Conservation (phyloP, 2,888 invertebrate species). For the Unio delphinus region DNA sequence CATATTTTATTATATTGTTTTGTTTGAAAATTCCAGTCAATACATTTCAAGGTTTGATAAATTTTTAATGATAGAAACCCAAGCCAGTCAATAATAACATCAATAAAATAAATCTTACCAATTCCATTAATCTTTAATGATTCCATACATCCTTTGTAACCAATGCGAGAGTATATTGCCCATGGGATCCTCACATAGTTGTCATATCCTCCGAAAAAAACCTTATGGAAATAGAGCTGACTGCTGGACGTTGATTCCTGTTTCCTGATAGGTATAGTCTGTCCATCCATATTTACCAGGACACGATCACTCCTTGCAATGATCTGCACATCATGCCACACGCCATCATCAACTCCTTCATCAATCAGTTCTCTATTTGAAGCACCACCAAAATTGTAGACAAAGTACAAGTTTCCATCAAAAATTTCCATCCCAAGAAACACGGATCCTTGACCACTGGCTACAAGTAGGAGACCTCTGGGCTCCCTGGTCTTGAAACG, state of each 20-base stretch:
- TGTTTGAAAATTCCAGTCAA: no score
- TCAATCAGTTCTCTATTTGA: constrained; percentile 47
- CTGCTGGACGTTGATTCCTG: constrained; percentile 3
- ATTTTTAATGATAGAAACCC: no score
- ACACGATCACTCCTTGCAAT: constrained; percentile 18
- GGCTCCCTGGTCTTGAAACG: constrained; percentile 62
- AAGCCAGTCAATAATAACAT: not conserved
- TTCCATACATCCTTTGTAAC: constrained; percentile 66
- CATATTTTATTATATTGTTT: no score
- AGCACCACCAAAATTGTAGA: constrained; percentile 58
- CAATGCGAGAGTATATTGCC: constrained; percentile 61
- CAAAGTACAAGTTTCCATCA: constrained; percentile 64
- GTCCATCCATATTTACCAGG: constrained; percentile 50
- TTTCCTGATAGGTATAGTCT: constrained; percentile 10
- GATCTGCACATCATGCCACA: constrained; percentile 52
- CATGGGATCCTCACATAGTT: constrained; percentile 56
- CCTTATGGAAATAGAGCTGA: constrained; percentile 16
- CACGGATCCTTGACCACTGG: constrained; percentile 18
- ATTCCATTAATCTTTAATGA: constrained; percentile 50
- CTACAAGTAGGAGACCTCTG: constrained; percentile 58
- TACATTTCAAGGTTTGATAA: no score
- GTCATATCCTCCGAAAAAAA: constrained; percentile 54
- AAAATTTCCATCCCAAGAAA: constrained; percentile 65
- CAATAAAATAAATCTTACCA: constrained; percentile 10
- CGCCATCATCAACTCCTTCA: constrained; percentile 57